Base-by-base conservation (phyloP, 2,113 vertebrate genomes). In the Gasterosteus aculeatus region DNA sequence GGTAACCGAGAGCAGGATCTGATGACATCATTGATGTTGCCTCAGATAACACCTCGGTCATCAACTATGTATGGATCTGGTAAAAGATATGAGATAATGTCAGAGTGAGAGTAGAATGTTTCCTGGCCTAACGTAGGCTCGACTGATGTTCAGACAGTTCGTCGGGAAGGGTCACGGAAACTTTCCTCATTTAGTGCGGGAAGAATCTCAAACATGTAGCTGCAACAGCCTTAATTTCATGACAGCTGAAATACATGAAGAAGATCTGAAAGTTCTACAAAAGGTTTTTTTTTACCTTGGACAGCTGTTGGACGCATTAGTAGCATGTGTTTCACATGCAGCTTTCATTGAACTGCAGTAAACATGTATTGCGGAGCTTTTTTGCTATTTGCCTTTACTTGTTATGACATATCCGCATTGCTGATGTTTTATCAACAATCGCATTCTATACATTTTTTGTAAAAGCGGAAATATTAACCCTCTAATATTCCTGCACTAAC, bases 21-120 rank as follows among this genome's bases (percentile, higher is more conserved):
- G 77, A 87, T 90, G 92, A 91, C 90, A 89, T 90, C 91, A 92
- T 61, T 66, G 91, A 92, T 89, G 83, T 65, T 88, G 90, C 85
- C 85, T 93, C 90, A 92, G 89, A 91, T 93, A 93, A 93, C 90
- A 91, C 85, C 76, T 75, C n/a, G 49, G 57, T 88, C 88, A 92
- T 92, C 88, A 92, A 92, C 87, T 91, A 91, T 92, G 90, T 75
- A 92, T 92, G 89, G 81, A 76, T 87, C 77, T 88, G 88, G 78
- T 77, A 84, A 84, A 87, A 85, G 83, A 85, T 87, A 74, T 81
- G 87, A 88, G 88, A 88, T 83, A 84, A 87, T 86, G 85, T 79
- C 75, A 68, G 75, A 91, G 89, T 89, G 87, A 90, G 88, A 91
- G 89, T 91, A 70, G 56, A 74, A 77, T 75, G 53, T 69, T 81